phyloP scores from a whole-genome alignment of 2,888 invertebrate genomes.

The Epinotia ramella region DNA sequence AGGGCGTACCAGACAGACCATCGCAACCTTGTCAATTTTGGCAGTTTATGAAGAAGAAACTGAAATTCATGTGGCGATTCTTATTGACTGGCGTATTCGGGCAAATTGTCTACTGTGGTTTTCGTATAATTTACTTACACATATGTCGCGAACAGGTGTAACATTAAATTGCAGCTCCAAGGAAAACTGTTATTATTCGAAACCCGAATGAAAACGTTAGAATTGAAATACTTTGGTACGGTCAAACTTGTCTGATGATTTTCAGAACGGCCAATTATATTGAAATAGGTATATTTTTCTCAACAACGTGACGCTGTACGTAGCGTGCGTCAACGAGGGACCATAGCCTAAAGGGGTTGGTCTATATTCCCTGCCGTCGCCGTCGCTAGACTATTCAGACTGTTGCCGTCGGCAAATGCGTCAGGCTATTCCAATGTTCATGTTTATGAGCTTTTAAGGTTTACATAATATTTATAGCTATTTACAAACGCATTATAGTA shows the following conservation, averaged over 20 bases:
- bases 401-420: constrained; percentile 2
- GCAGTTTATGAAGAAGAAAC: not conserved
- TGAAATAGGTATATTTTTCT: not conserved
- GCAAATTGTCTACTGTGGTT: not conserved
- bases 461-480: not conserved
- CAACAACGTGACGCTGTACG: not conserved
- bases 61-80: too few species aligned
- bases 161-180: too few species aligned
- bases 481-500: not conserved
- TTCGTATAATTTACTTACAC: too few species aligned
- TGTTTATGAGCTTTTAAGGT: not conserved
- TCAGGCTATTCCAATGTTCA: not conserved
- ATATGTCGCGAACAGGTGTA: too few species aligned
- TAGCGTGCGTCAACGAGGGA: not conserved
- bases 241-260: too few species aligned
- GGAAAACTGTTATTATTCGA: too few species aligned
- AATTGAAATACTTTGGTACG: too few species aligned
- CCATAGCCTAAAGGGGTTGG: not conserved
- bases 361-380: not conserved
- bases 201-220: too few species aligned
- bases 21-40: too few species aligned
- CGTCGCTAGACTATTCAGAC: not conserved
- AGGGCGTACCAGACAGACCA: too few species aligned
- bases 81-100: not conserved
- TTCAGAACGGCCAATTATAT: too few species aligned